Evolutionary conservation across 1,140 invertebrate genomes (phyloP).

Genomic region (Ganaspis sp.): DNA sequence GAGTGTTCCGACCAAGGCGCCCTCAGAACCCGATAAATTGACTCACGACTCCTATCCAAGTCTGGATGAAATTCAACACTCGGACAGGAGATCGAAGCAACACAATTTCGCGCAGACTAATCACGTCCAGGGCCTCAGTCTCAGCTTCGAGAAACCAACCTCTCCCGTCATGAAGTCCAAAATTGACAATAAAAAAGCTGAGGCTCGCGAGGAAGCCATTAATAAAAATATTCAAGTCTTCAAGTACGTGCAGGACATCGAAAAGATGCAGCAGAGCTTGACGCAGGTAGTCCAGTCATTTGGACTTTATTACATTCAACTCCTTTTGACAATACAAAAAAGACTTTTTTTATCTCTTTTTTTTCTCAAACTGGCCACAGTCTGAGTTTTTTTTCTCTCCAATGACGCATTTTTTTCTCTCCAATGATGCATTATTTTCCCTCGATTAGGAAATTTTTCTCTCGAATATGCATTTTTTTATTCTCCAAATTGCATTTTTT

Average conservation of each 20-base stretch:
- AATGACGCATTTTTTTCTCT: background rate
- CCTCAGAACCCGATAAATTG: slow-evolving; percentile 64
- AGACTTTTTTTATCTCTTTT: background rate
- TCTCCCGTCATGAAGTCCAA: slow-evolving; percentile 67
- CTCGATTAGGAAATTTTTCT: no score
- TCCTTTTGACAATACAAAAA: no score
- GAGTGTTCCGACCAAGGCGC: slow-evolving; percentile 61
- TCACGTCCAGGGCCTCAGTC: slow-evolving; percentile 56
- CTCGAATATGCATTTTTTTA: no score
- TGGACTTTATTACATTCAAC: background rate
- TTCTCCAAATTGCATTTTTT: no score
- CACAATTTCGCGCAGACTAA: slow-evolving; percentile 57
- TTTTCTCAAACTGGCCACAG: background rate
- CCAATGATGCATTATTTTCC: no score
- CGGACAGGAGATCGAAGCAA: slow-evolving; percentile 63
- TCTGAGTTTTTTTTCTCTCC: background rate
- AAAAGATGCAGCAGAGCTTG: slow-evolving; percentile 64
- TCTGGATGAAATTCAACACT: slow-evolving; percentile 70
- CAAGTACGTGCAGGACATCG: slow-evolving; percentile 71
- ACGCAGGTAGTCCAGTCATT: slow-evolving; percentile 16
- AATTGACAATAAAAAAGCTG: slow-evolving; percentile 62
- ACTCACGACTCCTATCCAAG: slow-evolving; percentile 72
- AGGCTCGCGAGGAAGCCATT: slow-evolving; percentile 68
- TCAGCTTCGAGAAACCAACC: slow-evolving; percentile 67
- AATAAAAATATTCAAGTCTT: slow-evolving; percentile 69